phyloP scores from a whole-genome alignment of 2,797 vertebrate species.

The Oreortyx pictus region DNA sequence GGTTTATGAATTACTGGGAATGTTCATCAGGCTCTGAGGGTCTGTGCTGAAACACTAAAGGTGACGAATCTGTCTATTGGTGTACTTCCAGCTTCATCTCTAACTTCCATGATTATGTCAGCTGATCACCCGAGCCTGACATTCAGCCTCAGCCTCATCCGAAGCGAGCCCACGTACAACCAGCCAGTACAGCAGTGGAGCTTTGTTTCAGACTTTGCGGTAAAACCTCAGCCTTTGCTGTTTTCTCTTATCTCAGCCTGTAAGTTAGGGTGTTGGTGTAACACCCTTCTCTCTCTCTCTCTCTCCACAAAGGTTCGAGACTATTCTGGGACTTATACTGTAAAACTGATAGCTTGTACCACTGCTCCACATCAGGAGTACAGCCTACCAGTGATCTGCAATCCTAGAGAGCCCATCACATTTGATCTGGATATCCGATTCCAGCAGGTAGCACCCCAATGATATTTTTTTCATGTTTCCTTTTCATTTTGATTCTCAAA shows the following conservation, averaged over 20 bases:
- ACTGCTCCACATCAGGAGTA: conserved; percentile 85
- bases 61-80: background rate
- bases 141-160: conserved; percentile 89
- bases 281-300: background rate
- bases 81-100: conserved; percentile 79
- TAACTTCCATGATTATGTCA: conserved; percentile 88
- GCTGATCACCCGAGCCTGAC: conserved; percentile 87
- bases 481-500: background rate
- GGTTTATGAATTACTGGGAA: background rate
- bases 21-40: background rate
- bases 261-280: background rate
- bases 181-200: conserved; percentile 94
- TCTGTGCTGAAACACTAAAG: background rate
- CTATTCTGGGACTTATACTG: conserved; percentile 91
- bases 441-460: conserved; percentile 85
- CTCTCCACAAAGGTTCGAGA: conserved; percentile 87
- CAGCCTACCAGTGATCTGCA: conserved; percentile 87
- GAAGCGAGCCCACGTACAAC: conserved; percentile 89
- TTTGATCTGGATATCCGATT: conserved; percentile 95
- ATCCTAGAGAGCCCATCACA: conserved; percentile 86
- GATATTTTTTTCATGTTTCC: fast-evolving
- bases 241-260: background rate
- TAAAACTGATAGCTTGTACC: conserved; percentile 90
- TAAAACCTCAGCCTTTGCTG: conserved; percentile 63
- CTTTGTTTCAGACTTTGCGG: conserved; percentile 92